Evolutionary conservation across 2,888 invertebrate genomes (phyloP).

Genomic region (Margaritifera margaritifera): DNA sequence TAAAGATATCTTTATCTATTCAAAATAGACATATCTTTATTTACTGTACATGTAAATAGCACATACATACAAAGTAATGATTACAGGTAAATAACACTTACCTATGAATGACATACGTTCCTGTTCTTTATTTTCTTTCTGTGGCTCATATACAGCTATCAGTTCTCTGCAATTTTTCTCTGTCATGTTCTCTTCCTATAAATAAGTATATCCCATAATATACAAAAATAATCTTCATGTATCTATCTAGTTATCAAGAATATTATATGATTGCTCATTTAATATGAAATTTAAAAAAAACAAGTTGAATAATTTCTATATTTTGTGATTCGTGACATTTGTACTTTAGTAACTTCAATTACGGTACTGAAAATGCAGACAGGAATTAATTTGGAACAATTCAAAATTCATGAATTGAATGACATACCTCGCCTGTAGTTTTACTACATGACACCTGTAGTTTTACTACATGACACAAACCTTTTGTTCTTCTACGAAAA

Average conservation of each 20-base stretch:
- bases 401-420: background rate
- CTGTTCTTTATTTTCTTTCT: slow-evolving; percentile 47
- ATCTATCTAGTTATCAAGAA: no score
- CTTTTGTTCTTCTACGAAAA: slow-evolving; percentile 76
- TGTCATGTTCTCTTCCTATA: slow-evolving; percentile 50
- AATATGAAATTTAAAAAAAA: no score
- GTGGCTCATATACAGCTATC: slow-evolving; percentile 66
- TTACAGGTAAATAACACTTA: slow-evolving; percentile 25
- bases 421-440: background rate
- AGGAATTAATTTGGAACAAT: background rate
- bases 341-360: no score
- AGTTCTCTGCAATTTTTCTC: slow-evolving; percentile 55
- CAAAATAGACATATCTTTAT: no score
- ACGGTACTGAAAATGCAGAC: background rate
- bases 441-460: background rate
- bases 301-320: no score
- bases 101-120: slow-evolving; percentile 59
- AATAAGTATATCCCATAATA: background rate
- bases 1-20: no score
- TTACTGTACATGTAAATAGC: background rate
- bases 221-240: no score
- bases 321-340: no score
- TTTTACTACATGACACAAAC: slow-evolving; percentile 53
- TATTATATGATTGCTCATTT: no score
- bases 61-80: slow-evolving; percentile 1